These are phyloP conservation scores for Alloplasta piceator DNA, from an alignment of 2,888 invertebrate genomes.

Conservation along the genomic window DNA sequence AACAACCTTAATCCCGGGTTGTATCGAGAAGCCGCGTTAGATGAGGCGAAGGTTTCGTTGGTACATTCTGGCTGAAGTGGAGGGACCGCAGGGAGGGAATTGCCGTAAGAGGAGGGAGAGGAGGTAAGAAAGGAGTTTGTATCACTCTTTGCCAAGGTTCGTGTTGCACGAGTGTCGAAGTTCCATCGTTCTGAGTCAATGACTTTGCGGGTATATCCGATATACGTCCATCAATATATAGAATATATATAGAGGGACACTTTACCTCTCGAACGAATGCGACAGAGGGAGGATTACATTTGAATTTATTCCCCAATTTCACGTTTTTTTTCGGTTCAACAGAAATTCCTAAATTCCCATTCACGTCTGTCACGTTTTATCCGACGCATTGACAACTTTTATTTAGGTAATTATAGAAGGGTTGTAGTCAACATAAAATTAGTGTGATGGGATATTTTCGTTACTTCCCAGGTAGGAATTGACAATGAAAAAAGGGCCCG, in stretches of 20 bases:
- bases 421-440: too few species aligned
- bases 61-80: too few species aligned
- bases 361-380: not conserved
- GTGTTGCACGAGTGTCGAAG: slow-evolving; percentile 54
- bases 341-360: too few species aligned
- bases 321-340: not conserved
- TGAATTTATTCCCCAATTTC: slow-evolving; percentile 46
- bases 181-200: slow-evolving; percentile 61
- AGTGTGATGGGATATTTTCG: too few species aligned
- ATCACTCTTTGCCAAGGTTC: slow-evolving; percentile 54
- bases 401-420: too few species aligned
- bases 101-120: not conserved
- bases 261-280: slow-evolving; percentile 20
- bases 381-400: too few species aligned
- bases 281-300: slow-evolving; percentile 32
- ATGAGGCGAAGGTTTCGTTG: slow-evolving; percentile 22
- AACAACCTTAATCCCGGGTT: slow-evolving; percentile 61
- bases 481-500: too few species aligned
- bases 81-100: slow-evolving; percentile 3
- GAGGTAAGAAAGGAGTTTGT: slow-evolving; percentile 43
- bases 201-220: slow-evolving; percentile 44
- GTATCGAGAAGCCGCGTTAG: slow-evolving; percentile 50
- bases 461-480: too few species aligned
- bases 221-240: slow-evolving; percentile 25
- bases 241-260: slow-evolving; percentile 16